A percentile compares a stretch with the other conserved stretches of the same genome.
Conservation (phyloP, 1,140 invertebrate species). For the Drosophila micromelanica region DNA sequence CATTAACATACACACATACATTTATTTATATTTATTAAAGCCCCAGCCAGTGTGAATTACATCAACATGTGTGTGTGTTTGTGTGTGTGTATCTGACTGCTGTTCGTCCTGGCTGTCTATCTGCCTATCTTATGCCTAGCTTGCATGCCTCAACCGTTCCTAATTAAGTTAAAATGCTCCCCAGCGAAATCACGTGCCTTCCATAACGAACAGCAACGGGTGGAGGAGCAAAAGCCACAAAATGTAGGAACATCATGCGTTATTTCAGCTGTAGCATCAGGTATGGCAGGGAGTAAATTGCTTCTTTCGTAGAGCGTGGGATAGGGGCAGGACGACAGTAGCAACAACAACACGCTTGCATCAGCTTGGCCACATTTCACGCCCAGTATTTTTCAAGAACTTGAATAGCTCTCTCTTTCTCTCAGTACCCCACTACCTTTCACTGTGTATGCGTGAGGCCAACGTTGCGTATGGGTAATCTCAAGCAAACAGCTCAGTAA, state of each 20-base stretch:
- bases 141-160: conserved; percentile 56
- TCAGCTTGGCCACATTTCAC: conserved; percentile 20
- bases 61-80: conserved; percentile 12
- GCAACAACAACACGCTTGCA: neutral
- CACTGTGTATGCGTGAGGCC: conserved; percentile 11
- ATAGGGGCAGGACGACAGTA: neutral
- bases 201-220: conserved; percentile 52
- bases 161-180: conserved; percentile 83
- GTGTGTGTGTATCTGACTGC: too few relatives aligned
- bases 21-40: conserved; percentile 38
- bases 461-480: conserved; percentile 72
- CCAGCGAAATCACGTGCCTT: conserved; percentile 75
- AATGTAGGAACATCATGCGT: conserved; percentile 43
- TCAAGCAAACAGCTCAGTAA: conserved; percentile 29
- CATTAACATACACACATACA: conserved; percentile 2
- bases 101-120: neutral
- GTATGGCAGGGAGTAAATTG: conserved; percentile 31
- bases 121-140: conserved; percentile 12
- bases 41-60: conserved; percentile 31
- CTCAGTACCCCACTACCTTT: too few relatives aligned
- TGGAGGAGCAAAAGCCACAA: conserved; percentile 26
- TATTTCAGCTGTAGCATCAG: conserved; percentile 11
- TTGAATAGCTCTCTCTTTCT: neutral
- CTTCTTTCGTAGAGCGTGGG: neutral
- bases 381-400: conserved; percentile 23